Evolutionary conservation across 2,888 invertebrate species (phyloP).

Genomic region (Melanotus villosus): DNA sequence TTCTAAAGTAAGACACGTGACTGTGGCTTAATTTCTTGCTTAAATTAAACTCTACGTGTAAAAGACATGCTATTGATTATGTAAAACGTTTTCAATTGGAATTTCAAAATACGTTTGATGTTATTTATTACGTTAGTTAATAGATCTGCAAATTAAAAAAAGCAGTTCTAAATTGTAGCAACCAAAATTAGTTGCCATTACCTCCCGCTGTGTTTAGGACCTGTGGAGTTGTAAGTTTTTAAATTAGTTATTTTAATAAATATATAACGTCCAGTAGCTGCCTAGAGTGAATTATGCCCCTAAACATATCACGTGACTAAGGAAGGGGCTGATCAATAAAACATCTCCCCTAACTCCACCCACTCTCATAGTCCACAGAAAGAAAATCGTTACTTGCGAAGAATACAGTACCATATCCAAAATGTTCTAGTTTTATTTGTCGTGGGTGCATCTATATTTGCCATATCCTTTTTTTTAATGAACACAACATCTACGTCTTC

Average conservation of each 20-base stretch:
- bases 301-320: slow-evolving; percentile 67
- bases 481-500: no score
- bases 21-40: no score
- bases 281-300: slow-evolving; percentile 67
- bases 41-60: no score
- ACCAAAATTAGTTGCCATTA: neutral
- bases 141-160: no score
- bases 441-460: neutral
- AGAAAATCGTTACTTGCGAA: slow-evolving; percentile 68
- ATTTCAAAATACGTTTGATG: no score
- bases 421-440: slow-evolving; percentile 33
- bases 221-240: slow-evolving; percentile 21
- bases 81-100: no score
- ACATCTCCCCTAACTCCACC: slow-evolving; percentile 67
- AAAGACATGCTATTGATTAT: no score
- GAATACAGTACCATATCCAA: slow-evolving; percentile 61
- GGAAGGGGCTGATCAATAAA: slow-evolving; percentile 73
- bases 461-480: no score
- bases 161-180: no score
- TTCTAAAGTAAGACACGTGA: no score
- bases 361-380: slow-evolving; percentile 62
- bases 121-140: no score
- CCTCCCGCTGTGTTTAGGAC: neutral
- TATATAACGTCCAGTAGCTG: slow-evolving; percentile 57
- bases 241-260: slow-evolving; percentile 44